A percentile compares a stretch with the other conserved stretches of the same genome.
These are phyloP conservation scores for Indicator indicator DNA, from an alignment of 2,113 vertebrate species.

Conservation along the genomic window DNA sequence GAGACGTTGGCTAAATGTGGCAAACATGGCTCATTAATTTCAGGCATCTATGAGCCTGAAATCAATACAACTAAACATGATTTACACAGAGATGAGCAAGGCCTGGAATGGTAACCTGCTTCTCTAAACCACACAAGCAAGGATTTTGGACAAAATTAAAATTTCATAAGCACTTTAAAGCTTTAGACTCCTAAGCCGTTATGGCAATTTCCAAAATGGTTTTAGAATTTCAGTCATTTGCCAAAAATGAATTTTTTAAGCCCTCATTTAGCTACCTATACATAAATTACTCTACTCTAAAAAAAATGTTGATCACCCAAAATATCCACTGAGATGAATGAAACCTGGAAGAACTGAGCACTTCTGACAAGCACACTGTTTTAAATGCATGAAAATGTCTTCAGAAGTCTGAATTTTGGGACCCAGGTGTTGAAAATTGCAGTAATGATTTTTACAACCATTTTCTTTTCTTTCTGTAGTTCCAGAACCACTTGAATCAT, in stretches of 20 bases:
- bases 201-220: not conserved
- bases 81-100: not conserved
- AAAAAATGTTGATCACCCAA: not conserved
- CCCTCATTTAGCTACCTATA: not conserved
- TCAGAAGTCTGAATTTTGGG: not conserved
- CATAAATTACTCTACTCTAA: not conserved
- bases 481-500: not conserved
- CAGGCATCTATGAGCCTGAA: constrained; percentile 15
- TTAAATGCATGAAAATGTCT: constrained; percentile 10
- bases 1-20: not conserved
- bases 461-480: constrained; percentile 2
- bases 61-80: not conserved
- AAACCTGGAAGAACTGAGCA: not conserved
- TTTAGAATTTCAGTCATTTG: constrained; percentile 37
- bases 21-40: constrained; percentile 43
- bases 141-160: constrained; percentile 28
- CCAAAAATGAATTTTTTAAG: constrained; percentile 38
- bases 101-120: not conserved
- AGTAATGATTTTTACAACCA: not conserved
- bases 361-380: not conserved
- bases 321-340: not conserved
- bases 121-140: not conserved
- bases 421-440: not conserved
- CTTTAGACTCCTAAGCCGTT: not conserved
- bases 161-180: constrained; percentile 8